Conservation (phyloP, 2,888 invertebrate genomes). For the Atethmia centrago region DNA sequence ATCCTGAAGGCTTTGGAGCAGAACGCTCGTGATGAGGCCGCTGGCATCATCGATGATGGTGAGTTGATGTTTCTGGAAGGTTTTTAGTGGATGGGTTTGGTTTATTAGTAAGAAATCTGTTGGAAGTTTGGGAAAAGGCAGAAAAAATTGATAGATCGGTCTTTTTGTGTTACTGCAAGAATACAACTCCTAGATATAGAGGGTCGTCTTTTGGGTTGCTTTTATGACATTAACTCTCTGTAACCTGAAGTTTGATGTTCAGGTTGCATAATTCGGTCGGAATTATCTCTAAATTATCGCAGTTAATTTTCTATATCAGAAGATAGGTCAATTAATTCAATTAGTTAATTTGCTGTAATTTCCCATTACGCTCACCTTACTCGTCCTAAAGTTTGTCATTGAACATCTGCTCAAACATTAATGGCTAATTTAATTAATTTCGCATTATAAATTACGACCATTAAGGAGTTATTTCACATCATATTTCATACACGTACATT, state of each 20-base stretch:
- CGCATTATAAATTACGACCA: background rate
- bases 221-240: background rate
- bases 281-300: background rate
- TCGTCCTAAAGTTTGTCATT: background rate
- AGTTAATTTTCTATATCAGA: background rate
- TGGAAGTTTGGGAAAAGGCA: accelerated
- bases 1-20: conserved; percentile 90
- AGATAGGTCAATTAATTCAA: background rate
- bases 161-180: background rate
- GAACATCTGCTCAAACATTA: background rate
- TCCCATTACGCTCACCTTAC: background rate
- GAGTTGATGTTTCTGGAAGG: conserved; percentile 61
- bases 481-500: conserved; percentile 1
- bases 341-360: background rate
- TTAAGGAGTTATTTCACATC: conserved; percentile 3
- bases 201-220: background rate
- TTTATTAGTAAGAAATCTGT: background rate
- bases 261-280: background rate
- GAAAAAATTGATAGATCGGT: background rate
- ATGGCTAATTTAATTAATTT: conserved; percentile 21
- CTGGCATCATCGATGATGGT: conserved; percentile 90
- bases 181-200: too few species aligned
- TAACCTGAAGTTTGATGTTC: background rate
- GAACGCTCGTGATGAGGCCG: conserved; percentile 90
- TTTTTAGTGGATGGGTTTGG: background rate